phyloP scores from a whole-genome alignment of 2,888 invertebrate genomes.

The Lasiommata megera region DNA sequence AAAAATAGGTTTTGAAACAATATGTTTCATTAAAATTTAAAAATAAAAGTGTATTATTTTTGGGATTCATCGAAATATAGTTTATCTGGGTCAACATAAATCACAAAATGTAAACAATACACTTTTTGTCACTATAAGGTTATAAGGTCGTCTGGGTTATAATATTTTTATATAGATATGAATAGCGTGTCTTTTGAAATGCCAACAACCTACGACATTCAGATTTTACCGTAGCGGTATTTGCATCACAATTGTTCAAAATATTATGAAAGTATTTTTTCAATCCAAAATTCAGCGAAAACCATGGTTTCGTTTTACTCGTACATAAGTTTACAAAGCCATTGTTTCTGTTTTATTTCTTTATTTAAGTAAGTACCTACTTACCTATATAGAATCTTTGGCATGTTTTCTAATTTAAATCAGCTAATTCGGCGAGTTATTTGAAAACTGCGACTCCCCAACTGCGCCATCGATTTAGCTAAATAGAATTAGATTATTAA shows the following conservation, averaged over 20 bases:
- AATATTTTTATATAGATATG: not conserved
- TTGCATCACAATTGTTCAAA: not conserved
- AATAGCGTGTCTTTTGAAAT: not conserved
- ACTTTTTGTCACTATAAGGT: not conserved
- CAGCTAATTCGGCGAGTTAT: not conserved
- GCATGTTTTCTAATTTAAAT: not conserved
- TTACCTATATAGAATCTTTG: not conserved
- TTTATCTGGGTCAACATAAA: not conserved
- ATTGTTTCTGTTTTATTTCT: not conserved
- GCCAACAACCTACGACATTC: constrained; percentile 5
- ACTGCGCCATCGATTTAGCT: too few species aligned
- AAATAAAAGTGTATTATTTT: not conserved
- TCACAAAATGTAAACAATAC: not conserved
- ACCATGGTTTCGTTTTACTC: not conserved
- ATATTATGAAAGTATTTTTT: not conserved
- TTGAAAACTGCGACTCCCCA: not conserved
- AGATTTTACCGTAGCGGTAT: constrained; percentile 31
- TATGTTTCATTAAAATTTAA: not conserved
- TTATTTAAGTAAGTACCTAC: not conserved
- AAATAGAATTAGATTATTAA: too few species aligned
- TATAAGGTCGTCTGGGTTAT: not conserved
- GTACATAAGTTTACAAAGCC: not conserved
- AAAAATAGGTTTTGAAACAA: too few species aligned
- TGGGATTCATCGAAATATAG: not conserved
- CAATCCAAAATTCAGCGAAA: not conserved